Conservation (phyloP, 1,140 invertebrate genomes). For the Nasonia giraulti region DNA sequence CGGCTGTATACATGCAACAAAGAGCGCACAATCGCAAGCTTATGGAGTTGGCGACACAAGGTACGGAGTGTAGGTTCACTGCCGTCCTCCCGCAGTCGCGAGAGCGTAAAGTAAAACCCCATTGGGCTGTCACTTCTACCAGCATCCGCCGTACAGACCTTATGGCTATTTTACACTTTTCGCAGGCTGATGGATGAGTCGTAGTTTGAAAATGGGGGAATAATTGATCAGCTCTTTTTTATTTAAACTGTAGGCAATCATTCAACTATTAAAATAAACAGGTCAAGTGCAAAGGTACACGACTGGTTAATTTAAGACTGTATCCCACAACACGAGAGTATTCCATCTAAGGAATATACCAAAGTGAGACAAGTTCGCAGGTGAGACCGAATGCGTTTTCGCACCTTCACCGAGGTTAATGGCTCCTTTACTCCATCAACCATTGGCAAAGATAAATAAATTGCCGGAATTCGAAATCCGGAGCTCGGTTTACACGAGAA, state of each 20-base stretch:
- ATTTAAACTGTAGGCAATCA: neutral
- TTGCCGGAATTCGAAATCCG: neutral
- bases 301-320: slow-evolving; percentile 62
- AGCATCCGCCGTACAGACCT: neutral
- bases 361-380: neutral
- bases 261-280: no score
- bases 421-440: neutral
- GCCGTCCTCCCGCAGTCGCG: neutral
- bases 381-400: neutral
- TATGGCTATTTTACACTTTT: neutral
- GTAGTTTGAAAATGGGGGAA: neutral
- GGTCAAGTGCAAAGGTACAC: no score
- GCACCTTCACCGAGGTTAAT: slow-evolving; percentile 1
- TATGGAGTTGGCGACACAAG: neutral
- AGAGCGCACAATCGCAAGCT: slow-evolving; percentile 7
- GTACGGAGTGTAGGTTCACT: neutral
- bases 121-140: neutral
- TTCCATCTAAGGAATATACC: neutral
- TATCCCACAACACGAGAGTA: neutral
- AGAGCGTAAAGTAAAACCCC: slow-evolving; percentile 5
- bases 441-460: slow-evolving; percentile 3
- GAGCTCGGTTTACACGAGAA: neutral
- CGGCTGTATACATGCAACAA: neutral
- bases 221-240: neutral
- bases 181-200: no score